Conservation (phyloP, 1,140 invertebrate species). For the Bursaphelenchus mucronatus region DNA sequence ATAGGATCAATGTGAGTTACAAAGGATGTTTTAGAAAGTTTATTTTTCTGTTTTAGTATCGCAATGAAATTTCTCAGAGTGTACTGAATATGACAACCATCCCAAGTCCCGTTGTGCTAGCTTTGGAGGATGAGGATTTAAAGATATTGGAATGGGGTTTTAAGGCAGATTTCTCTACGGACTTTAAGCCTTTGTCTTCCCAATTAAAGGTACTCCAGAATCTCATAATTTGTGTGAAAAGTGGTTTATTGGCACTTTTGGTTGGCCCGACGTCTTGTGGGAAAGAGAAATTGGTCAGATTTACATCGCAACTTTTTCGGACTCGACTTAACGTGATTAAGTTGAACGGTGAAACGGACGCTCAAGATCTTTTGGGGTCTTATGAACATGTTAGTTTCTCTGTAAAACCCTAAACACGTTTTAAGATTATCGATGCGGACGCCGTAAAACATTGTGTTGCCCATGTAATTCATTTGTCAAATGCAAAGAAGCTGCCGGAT, state of each 20-base stretch:
- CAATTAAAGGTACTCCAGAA: conserved; percentile 71
- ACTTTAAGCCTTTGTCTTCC: conserved; percentile 66
- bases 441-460: too few species aligned
- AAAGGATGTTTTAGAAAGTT: too few species aligned
- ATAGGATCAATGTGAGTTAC: conserved; percentile 68
- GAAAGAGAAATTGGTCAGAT: conserved; percentile 75
- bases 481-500: too few species aligned
- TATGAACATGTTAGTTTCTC: conserved; percentile 81
- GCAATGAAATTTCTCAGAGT: too few species aligned
- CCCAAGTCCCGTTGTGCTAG: too few species aligned
- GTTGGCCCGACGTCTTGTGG: conserved; percentile 76
- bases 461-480: too few species aligned
- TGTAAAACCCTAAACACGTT: too few species aligned
- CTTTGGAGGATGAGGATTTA: too few species aligned
- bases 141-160: too few species aligned
- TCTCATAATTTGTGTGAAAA: conserved; percentile 75
- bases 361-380: conserved; percentile 85
- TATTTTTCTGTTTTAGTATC: too few species aligned
- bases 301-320: conserved; percentile 73
- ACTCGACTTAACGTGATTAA: conserved; percentile 71
- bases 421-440: too few species aligned
- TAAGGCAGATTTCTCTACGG: background rate
- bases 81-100: too few species aligned
- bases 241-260: conserved; percentile 85
- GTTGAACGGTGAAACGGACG: conserved; percentile 89